Evolutionary conservation across 2,888 invertebrate genomes (phyloP).

Genomic region (Epinotia nisella): DNA sequence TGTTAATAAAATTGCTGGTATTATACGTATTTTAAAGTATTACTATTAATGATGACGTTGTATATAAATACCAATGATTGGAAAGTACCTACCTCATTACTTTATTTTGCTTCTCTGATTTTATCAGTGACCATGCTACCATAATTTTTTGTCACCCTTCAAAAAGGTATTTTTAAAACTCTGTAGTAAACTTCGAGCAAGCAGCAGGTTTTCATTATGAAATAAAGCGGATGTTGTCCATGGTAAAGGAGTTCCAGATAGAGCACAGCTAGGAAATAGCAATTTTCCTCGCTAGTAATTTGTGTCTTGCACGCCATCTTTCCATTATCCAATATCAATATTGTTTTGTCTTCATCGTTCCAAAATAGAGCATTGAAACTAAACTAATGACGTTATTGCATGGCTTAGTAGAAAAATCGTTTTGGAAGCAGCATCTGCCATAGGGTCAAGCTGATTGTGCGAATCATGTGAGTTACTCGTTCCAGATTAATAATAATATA

Average conservation of each 20-base stretch:
- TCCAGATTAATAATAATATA: background rate
- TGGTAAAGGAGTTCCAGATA: slow-evolving; percentile 64
- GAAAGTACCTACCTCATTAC: no score
- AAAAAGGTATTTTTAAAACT: background rate
- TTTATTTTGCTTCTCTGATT: background rate
- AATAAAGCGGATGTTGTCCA: slow-evolving; percentile 9
- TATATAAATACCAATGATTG: no score
- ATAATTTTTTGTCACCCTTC: background rate
- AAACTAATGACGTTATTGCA: slow-evolving; percentile 76
- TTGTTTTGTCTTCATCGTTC: slow-evolving; percentile 79
- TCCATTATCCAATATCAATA: slow-evolving; percentile 83
- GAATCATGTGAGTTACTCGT: slow-evolving; percentile 3
- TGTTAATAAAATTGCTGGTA: no score
- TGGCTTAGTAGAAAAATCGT: slow-evolving; percentile 58
- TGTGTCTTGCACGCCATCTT: slow-evolving; percentile 78
- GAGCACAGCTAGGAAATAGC: slow-evolving; percentile 75
- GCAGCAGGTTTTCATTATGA: background rate
- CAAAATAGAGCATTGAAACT: slow-evolving; percentile 70
- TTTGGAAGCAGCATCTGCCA: slow-evolving; percentile 28
- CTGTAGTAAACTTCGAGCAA: background rate
- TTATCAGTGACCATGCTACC: background rate
- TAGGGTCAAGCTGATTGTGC: slow-evolving; percentile 28
- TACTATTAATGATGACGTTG: no score
- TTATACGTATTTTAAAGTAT: no score
- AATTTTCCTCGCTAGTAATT: slow-evolving; percentile 76